Evolutionary conservation across 2,888 invertebrate species (phyloP), one percentile per base, ranked within the genome.

Genomic region (Acanthococcus lagerstroemiae): DNA sequence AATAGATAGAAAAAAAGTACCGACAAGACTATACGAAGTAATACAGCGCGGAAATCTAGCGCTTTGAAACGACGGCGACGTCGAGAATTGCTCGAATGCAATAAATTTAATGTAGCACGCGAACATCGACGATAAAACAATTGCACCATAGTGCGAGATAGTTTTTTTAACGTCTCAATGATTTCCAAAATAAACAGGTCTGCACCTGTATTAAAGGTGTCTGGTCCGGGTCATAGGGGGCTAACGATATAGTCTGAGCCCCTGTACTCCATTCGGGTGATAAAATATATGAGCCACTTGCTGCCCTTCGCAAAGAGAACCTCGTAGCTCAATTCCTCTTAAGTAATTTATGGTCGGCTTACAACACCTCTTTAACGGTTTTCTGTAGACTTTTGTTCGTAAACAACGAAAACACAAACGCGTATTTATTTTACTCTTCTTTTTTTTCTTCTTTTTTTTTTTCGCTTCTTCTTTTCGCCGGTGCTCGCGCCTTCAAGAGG

Each of bases 221-320:
- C 60, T 60, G 45, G 48, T 50, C 24, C 48, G 60, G 60, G 60
- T 60, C 60, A 60, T 48, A 60, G 60, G 60, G 60, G 60, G 60
- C 60, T 60, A 60, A 60, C 60, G 60, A 60, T 60, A n/a, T n/a
- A 60, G 60, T 60, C 60, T 60, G 60, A 46, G 60, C 60, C 60
- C 60, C 60, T 60, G 45, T 60, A 48, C 60, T 60, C 46, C 44
- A 60, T 60, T 60, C 60, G 60, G 26, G 46, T 60, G 48, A 60
- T 60, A 60, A 60, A 60, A 60, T 60, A 60, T 60, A 60, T 60
- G 60, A 60, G 60, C 60, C 60, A 60, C 60, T 60, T 60, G 60
- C 60, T 60, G 60, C 60, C 60, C 60, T 60, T 60, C 52, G 46
- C 46, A 60, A 48, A 46, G 46, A 44, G 24, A 60, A 46, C 58